Evolutionary conservation across 2,888 invertebrate genomes (phyloP), one percentile per base, ranked within the genome.

Genomic region (Tanaodytes sp.): DNA sequence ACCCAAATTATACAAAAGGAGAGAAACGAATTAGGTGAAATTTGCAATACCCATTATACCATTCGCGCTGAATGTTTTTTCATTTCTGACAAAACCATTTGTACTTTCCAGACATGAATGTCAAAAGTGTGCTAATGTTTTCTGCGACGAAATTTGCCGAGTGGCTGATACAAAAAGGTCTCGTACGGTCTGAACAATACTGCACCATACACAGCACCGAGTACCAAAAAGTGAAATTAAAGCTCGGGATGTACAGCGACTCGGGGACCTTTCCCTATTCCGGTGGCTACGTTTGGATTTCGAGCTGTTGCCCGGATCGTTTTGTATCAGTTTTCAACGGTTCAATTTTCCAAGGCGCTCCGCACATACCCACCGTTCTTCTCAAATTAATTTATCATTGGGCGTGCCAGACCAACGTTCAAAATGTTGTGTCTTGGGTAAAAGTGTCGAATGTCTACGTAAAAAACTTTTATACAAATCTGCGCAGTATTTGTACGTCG

Each of bases 241-340:
- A 95, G 80, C 85, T 95, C 4, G 93, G 93, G 49, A 94, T 94
- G 90, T 95, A 94, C 84, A 93, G 93, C 0, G 95, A 95, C 81
- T 91, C 91, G 0, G 89, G 91, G 0, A 93, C 93, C 75, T 94
- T 95, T 82, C 94, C 94, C 0, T 93, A 91, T 82, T 94, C 94
- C 0, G 95, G 95, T 0, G 95, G 95, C 30, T 95, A 95, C 80
- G 95, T 95, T 1, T 95, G 95, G 95, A 93, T 95, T 73, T 92
- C 93, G 0, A 93, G 93, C 71, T 95, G 95, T 80, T 95, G 95
- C 76, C 92, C 93, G 0, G 92, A 92, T 6, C 89, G 92, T 43
- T 94, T 93, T 81, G 92, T 95, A 2, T 95, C 95, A 0, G 94
- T 95, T 0, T 95, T 94, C 85, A 91, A 91, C 72, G 93, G 94